Percentiles rank a stretch among this genome's conserved stretches.
These are phyloP conservation scores for Nephila pilipes DNA, from an alignment of 1,140 invertebrate genomes.

Conservation along the genomic window DNA sequence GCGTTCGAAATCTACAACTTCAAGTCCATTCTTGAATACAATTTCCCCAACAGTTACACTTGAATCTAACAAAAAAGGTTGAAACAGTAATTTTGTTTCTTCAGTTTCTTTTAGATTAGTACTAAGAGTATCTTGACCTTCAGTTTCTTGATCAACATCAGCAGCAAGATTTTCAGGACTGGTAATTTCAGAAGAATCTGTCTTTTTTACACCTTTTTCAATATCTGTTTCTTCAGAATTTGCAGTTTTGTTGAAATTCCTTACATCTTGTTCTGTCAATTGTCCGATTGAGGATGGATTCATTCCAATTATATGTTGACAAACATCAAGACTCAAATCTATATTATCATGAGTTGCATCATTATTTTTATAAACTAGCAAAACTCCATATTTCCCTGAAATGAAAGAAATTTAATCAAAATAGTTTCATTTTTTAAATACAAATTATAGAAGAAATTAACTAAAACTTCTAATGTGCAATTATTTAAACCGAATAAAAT, in stretches of 20 bases:
- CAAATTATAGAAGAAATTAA: too few relatives aligned
- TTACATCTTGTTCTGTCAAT: constrained; percentile 83
- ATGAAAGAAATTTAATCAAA: neutral
- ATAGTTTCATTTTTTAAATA: too few relatives aligned
- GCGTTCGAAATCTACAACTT: constrained; percentile 93
- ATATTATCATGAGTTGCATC: constrained; percentile 79
- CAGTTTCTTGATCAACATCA: constrained; percentile 80
- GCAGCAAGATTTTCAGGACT: constrained; percentile 45
- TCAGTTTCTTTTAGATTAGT: constrained; percentile 82
- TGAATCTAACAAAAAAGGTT: constrained; percentile 92
- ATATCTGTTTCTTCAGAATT: neutral
- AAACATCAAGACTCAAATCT: constrained; percentile 87
- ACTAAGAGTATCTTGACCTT: constrained; percentile 85
- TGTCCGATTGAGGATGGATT: constrained; percentile 90
- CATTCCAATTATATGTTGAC: constrained; percentile 96
- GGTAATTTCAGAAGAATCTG: neutral
- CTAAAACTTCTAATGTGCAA: too few relatives aligned
- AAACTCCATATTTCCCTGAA: constrained; percentile 86
- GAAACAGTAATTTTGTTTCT: constrained; percentile 87
- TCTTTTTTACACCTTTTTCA: constrained; percentile 47
- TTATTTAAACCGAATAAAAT: too few relatives aligned
- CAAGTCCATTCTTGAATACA: constrained; percentile 87
- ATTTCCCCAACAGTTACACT: constrained; percentile 88
- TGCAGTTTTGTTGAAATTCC: constrained; percentile 50
- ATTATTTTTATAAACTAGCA: constrained; percentile 86